These are phyloP conservation scores for Aspidiotus destructor DNA, from an alignment of 2,888 invertebrate species.

Conservation along the genomic window DNA sequence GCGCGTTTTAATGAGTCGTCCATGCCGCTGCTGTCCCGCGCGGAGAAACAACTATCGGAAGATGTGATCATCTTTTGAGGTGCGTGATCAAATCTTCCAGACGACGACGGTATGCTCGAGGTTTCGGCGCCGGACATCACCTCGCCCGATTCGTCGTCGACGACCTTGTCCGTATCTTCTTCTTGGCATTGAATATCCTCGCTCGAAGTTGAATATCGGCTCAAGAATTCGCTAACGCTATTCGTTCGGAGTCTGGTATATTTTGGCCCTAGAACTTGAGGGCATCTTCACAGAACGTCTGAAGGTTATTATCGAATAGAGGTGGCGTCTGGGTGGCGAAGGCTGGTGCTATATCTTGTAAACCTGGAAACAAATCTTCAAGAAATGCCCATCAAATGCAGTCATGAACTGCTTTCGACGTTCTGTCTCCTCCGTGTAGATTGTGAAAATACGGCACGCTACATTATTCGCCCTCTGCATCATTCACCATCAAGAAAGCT, in stretches of 20 bases:
- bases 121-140: not conserved
- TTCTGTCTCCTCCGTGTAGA: constrained; percentile 74
- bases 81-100: not conserved
- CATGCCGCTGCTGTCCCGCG: not conserved
- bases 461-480: constrained; percentile 71
- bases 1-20: not conserved
- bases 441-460: constrained; percentile 63
- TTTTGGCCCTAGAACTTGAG: constrained; percentile 54
- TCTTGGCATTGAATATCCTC: constrained; percentile 3
- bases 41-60: not conserved
- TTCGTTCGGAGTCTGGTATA: constrained; percentile 43
- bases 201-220: constrained; percentile 23
- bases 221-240: constrained; percentile 43
- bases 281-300: constrained; percentile 50
- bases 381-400: constrained; percentile 72
- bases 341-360: constrained; percentile 66
- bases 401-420: constrained; percentile 67
- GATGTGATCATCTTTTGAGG: constrained; percentile 11
- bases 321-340: constrained; percentile 73
- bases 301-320: constrained; percentile 62
- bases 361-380: constrained; percentile 81
- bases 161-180: not conserved
- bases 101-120: not conserved
- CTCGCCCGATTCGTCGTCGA: constrained; percentile 11
- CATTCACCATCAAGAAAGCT: constrained; percentile 52